Conservation (phyloP, 2,113 vertebrate genomes). For the Cynocephalus volans region DNA sequence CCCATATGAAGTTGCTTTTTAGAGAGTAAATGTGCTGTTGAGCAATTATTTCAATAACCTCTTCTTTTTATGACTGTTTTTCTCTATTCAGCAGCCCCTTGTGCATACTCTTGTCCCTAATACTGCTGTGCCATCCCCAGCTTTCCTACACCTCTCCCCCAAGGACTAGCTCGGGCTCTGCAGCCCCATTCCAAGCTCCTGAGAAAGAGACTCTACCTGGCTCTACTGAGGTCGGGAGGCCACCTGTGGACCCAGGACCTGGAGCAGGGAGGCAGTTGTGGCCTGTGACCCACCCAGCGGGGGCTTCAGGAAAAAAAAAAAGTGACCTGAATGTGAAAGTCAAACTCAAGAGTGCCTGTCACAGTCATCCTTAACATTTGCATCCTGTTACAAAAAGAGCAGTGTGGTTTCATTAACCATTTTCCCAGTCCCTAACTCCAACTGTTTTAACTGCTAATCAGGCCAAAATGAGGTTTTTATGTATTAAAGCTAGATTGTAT, state of each 20-base stretch:
- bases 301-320: background rate
- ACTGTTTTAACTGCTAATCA: background rate
- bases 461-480: background rate
- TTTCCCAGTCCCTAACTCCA: background rate
- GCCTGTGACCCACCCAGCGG: background rate
- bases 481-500: background rate
- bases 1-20: conserved; percentile 36
- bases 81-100: background rate
- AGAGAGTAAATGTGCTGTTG: conserved; percentile 48
- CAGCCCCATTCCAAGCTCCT: background rate
- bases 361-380: background rate
- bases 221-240: background rate
- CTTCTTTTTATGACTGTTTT: background rate
- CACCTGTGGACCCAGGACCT: background rate
- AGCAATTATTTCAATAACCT: background rate
- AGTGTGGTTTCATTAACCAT: background rate
- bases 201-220: background rate
- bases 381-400: background rate
- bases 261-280: background rate
- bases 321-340: background rate
- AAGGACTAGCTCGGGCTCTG: background rate
- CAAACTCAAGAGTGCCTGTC: background rate
- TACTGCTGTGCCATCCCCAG: background rate
- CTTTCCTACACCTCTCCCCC: background rate
- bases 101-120: fast-evolving